A percentile compares a stretch with the other conserved stretches of the same genome.
phyloP scores from a whole-genome alignment of 1,140 invertebrate genomes.

The Frieseomelitta varia region DNA sequence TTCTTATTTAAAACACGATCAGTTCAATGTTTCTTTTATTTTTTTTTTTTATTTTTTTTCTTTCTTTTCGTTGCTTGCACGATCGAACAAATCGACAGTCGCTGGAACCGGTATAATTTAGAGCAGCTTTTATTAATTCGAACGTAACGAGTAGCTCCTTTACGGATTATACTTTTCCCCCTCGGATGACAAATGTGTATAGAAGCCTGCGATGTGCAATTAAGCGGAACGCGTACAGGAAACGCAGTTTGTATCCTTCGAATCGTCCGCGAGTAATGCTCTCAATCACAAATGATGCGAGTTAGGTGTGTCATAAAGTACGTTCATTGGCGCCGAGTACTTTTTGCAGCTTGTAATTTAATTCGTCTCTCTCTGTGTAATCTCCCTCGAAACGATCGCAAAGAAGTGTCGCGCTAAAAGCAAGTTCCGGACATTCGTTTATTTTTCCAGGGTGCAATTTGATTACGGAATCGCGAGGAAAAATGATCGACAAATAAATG shows the following conservation, averaged over 20 bases:
- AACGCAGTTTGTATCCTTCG: not conserved
- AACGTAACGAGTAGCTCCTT: not conserved
- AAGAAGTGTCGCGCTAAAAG: not conserved
- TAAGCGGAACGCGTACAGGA: not conserved
- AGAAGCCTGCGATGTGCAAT: not conserved
- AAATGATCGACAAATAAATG: not conserved
- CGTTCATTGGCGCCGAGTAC: not conserved
- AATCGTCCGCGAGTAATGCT: not conserved
- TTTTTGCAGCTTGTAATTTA: not conserved
- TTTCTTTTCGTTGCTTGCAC: not conserved
- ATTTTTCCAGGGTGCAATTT: not conserved
- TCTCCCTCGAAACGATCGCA: not conserved
- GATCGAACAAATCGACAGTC: not conserved
- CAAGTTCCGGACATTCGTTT: not conserved
- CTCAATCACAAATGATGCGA: not conserved
- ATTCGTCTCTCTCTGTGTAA: not conserved
- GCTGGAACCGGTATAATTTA: not conserved
- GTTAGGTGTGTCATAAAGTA: not conserved
- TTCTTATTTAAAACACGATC: not conserved
- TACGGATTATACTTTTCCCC: not conserved
- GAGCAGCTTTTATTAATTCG: not conserved
- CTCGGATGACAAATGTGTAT: not conserved
- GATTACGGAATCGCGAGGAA: not conserved
- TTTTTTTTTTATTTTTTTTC: too few relatives aligned
- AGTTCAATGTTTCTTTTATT: not conserved